Evolutionary conservation across 2,888 invertebrate species (phyloP).

Genomic region (Podabrus alpinus): DNA sequence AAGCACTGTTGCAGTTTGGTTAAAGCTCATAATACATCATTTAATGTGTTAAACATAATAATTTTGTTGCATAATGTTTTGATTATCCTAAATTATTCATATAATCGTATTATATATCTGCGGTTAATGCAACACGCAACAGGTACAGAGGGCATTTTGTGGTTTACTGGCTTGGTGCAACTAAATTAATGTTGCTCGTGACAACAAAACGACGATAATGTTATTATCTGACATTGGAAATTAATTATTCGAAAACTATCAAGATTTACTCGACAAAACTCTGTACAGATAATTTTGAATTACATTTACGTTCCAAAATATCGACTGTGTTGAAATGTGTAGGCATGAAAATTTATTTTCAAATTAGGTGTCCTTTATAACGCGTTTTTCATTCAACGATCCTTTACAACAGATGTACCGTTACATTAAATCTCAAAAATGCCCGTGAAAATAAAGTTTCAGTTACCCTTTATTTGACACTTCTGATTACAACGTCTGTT

Average conservation of each 20-base stretch:
- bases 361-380: neutral
- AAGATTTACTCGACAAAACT: neutral
- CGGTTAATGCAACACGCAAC: conserved; percentile 29
- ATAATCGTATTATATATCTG: conserved; percentile 12
- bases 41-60: neutral
- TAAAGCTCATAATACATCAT: neutral
- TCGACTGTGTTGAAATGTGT: neutral
- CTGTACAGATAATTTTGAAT: neutral
- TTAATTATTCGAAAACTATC: conserved; percentile 11
- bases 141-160: conserved; percentile 34
- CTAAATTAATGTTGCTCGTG: conserved; percentile 17
- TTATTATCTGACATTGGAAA: conserved; percentile 18
- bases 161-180: conserved; percentile 17
- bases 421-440: neutral
- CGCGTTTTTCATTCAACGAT: neutral
- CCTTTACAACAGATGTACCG: neutral
- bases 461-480: neutral
- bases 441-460: no score
- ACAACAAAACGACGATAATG: conserved; percentile 13
- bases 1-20: neutral
- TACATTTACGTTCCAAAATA: neutral
- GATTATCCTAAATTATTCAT: conserved; percentile 3
- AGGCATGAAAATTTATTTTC: neutral
- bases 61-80: neutral
- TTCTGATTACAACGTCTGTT: neutral